Evolutionary conservation across 2,113 vertebrate species (phyloP).

Genomic region (human (Homo sapiens)): GRCh38 chr1:96806001-96806500

Average conservation of each 20-base stretch:
- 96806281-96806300: constrained; percentile 98
- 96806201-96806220: constrained; percentile 84
- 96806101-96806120: constrained; percentile 88
- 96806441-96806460: constrained; percentile 97
- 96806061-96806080: constrained; percentile 93
- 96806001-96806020: constrained; percentile 99
- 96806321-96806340: constrained; percentile 99
- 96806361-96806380: constrained; percentile 99
- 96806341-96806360: constrained; percentile 99
- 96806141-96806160: constrained; percentile 86
- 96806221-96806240: constrained; percentile 93
- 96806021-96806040: constrained; percentile 99
- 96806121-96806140: constrained; percentile 85
- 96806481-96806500: constrained; percentile 90
- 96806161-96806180: constrained; percentile 84
- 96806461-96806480: constrained; percentile 96
- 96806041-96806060: constrained; percentile 98
- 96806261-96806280: constrained; percentile 98
- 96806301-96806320: constrained; percentile 99
- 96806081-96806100: constrained; percentile 92
- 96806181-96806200: constrained; percentile 84
- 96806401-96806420: constrained; percentile 95
- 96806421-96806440: constrained; percentile 95
- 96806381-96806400: constrained; percentile 99
- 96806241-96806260: constrained; percentile 96